Conservation (phyloP, 2,797 vertebrate genomes). For the Phalloptychus januarius region DNA sequence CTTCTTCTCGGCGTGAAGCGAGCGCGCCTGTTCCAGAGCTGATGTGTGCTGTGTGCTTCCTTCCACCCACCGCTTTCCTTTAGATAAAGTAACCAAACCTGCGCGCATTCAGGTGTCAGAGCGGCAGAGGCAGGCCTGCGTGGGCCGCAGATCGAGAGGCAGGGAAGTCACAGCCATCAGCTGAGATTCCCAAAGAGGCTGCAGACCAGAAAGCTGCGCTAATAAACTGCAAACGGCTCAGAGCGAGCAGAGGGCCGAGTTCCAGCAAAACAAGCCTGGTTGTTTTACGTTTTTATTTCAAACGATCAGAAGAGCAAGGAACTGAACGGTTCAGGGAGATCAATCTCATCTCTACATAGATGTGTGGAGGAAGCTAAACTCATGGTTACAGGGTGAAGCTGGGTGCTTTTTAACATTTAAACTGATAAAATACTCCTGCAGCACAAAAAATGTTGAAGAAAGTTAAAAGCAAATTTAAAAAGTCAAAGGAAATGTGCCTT, state of each 20-base stretch:
- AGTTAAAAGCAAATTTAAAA: not conserved
- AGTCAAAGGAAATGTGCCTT: not conserved
- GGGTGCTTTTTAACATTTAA: too few relatives aligned
- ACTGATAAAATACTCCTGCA: not conserved
- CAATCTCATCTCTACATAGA: not conserved
- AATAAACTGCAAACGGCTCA: not conserved
- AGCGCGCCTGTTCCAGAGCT: conserved; percentile 22
- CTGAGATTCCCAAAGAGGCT: conserved; percentile 30
- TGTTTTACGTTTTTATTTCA: conserved; percentile 16
- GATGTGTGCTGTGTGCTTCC: conserved; percentile 50
- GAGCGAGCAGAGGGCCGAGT: conserved; percentile 5
- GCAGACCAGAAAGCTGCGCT: conserved; percentile 8
- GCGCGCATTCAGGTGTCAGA: conserved; percentile 67
- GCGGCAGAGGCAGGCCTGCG: conserved; percentile 61
- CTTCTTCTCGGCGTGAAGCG: conserved; percentile 49
- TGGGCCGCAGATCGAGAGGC: conserved; percentile 46
- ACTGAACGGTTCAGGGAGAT: not conserved
- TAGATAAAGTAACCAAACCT: conserved; percentile 63
- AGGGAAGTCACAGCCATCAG: conserved; percentile 15
- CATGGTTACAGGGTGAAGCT: not conserved
- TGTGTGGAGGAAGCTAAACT: conserved; percentile 2
- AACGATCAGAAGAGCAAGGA: conserved; percentile 15
- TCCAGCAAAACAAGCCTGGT: not conserved
- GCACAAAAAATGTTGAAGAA: not conserved
- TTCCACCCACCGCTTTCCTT: conserved; percentile 71